Evolutionary conservation across 2,888 invertebrate genomes (phyloP), one percentile per base, ranked within the genome.

Genomic region (Hydroisotoma schaefferi): DNA sequence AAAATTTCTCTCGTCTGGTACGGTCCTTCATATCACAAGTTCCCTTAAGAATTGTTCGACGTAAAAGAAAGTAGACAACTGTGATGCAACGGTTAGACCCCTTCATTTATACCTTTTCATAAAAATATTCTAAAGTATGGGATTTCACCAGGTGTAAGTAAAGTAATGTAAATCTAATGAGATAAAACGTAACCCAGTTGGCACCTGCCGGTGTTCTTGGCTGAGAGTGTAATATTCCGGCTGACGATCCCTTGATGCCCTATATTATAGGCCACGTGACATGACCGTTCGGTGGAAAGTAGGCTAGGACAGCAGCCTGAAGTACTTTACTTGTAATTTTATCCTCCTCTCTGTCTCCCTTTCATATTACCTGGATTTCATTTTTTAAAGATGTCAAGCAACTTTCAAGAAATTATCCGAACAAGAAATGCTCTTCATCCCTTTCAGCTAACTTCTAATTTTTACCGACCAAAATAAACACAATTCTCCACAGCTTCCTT

Each of bases 151-250:
- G 49, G 12, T 49, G 49, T 25, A 27, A 2, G 28, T 49, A 23
- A 33, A 10, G 33, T 15, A 40, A 49, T 49, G 49, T 49, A 49
- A 49, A 49, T 49, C 28, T 49, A 27, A 8, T 27, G 49, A 49
- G 28, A 49, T 18, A 26, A 49, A 49, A 49, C 28, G 49, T 49
- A 26, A 49, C 49, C 49, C 49, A 25, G 46, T 20, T 22, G 26
- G 25, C 15, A 33, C 10, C 33, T 15, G 10, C 10, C n/a, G 43
- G 43, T 43, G 43, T 5, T 26, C 22, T 27, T 49, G 49, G 26
- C 26, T 26, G 49, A 2, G 28, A 49, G 28, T 27, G 2, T 27
- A 26, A 26, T 27, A n/a, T 40, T 40, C 40, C 5, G n/a, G 3
- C 5, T 40, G 8, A 15, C 8, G 40, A 18, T 40, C 20, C 40